Evolutionary conservation across 2,797 vertebrate genomes (phyloP), one percentile per base, ranked within the genome.

Genomic region (Denticeps clupeoides): DNA sequence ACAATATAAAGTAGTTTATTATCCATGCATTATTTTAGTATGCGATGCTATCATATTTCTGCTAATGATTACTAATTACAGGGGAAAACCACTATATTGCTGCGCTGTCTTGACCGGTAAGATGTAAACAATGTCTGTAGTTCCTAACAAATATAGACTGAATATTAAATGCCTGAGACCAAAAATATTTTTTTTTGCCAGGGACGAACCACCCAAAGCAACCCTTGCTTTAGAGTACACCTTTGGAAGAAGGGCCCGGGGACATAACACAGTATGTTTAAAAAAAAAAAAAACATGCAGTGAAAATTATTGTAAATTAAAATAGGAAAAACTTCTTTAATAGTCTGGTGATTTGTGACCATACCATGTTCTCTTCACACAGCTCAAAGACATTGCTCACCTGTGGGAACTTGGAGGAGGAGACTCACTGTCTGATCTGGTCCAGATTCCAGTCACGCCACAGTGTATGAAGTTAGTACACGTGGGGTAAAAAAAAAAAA

Each of bases 381-480:
- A 97, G 93, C 88, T 88, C 41, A 97, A 95, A 79, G 87, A 97
- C 64, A 76, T 93, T 51, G 89, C 89, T 63, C 90, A 99, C 62
- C 78, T 97, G 58, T 99, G 93, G 95, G 95, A 99, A 67, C 75
- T 97, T 43, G 95, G 93, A 58, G 90, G 91, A 62, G 95, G 95
- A 49, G 90, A 80, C 1, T 97, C 87, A 2, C 75, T 99, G 44
- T 72, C 87, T 69, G 91, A 97, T 63, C 82, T 99, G 45, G 80
- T 90, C 57, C 82, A 78, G 65, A 84, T 97, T 62, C 89, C 93
- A 13, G 84, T 97, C 57, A 89, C 82, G 25, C 64, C 70, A 56
- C 69, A 73, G 45, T 87, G 73, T 42, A 47, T 93, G 65, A 73
- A 80, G 95, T 95, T 58, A 63, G 74, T 58, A 8, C n/a, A n/a